Percentiles rank a stretch among this genome's conserved stretches.
These are phyloP conservation scores for Synergus itoensis DNA, from an alignment of 2,888 invertebrate genomes.

Conservation along the genomic window DNA sequence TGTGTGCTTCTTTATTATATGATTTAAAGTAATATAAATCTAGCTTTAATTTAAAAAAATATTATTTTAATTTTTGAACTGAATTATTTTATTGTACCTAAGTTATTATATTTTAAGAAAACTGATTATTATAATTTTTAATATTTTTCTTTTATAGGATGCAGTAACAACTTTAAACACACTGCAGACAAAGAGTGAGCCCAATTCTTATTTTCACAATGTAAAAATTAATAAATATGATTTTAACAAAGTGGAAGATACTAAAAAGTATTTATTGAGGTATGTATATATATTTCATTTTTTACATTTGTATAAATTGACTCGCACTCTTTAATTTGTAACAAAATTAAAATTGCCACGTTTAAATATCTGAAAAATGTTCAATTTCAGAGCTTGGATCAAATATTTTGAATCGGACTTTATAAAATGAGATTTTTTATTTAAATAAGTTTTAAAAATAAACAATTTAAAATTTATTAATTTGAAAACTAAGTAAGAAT, in stretches of 20 bases:
- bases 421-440: no score
- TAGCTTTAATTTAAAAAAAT: no score
- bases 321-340: no score
- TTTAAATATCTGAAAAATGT: no score
- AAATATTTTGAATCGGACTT: no score
- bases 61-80: no score
- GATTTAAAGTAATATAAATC: no score
- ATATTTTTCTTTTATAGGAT: conserved; percentile 78
- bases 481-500: not conserved
- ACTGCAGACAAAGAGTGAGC: conserved; percentile 86
- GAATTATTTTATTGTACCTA: no score
- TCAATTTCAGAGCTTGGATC: no score
- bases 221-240: conserved; percentile 5
- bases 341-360: no score
- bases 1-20: no score
- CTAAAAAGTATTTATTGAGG: conserved; percentile 81
- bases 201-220: conserved; percentile 74
- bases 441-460: not conserved
- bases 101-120: not conserved
- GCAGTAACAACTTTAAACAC: conserved; percentile 85
- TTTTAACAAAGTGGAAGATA: conserved; percentile 77
- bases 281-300: conserved; percentile 54
- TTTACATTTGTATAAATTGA: no score
- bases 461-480: not conserved
- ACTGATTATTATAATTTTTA: not conserved